Percentiles rank a stretch among this genome's conserved stretches.
phyloP scores from a whole-genome alignment of 2,888 invertebrate species.

The Coleophora flavipennella region DNA sequence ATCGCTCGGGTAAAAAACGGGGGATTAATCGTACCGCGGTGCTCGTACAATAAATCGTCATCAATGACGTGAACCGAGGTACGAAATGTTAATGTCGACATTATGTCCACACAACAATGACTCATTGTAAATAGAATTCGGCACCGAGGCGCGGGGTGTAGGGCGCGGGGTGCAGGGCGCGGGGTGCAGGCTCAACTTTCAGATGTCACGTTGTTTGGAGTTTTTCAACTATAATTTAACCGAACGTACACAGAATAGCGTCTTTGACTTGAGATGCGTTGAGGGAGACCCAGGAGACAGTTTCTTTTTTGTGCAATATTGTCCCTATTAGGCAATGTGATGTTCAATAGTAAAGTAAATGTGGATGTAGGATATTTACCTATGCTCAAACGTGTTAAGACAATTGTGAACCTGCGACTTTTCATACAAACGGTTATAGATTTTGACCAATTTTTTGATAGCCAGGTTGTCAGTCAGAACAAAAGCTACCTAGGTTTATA shows the following conservation, averaged over 20 bases:
- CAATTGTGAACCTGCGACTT: no score
- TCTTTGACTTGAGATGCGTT: no score
- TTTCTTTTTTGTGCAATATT: slow-evolving; percentile 12
- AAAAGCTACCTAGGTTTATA: no score
- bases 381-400: no score
- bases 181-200: slow-evolving; percentile 43
- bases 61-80: slow-evolving; percentile 65
- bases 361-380: no score
- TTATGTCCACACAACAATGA: slow-evolving; percentile 48
- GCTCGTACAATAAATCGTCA: slow-evolving; percentile 64
- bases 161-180: slow-evolving; percentile 35
- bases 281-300: neutral
- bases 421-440: no score
- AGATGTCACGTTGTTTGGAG: slow-evolving; percentile 35
- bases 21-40: slow-evolving; percentile 47
- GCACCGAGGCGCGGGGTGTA: slow-evolving; percentile 36
- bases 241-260: no score
- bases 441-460: no score
- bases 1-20: slow-evolving; percentile 44
- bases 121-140: slow-evolving; percentile 57
- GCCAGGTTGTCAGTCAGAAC: no score
- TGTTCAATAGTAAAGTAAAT: slow-evolving; percentile 3
- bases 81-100: slow-evolving; percentile 66
- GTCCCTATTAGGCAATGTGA: slow-evolving; percentile 5
- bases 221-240: slow-evolving; percentile 21